Base-by-base conservation (phyloP, 35 echinoderm and acorn worm species). In the Diadema setosum region DNA sequence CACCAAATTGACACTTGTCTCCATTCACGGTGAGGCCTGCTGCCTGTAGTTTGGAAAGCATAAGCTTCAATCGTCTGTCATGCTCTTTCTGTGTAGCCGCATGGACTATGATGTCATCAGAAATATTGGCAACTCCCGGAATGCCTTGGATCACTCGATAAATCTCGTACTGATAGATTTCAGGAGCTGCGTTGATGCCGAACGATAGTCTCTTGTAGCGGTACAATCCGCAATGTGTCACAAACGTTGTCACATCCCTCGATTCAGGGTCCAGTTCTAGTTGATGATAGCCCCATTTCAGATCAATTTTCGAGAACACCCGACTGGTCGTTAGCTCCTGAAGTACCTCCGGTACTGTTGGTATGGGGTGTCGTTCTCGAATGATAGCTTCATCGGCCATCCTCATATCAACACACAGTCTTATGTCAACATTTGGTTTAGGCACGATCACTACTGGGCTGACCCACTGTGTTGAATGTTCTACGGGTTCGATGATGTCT, bases 221-320 rank as follows among this genome's bases (percentile, higher is more conserved):
- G 11, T 44, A 87, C 31, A 87, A 43, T 21, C 64, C 67, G 20
- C 70, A 57, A 15, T 21, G 59, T 82, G 7, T 69, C 15, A 64
- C 91, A 45, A 75, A 93, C 83, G 91, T 93, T 36, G 90, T 92
- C 17, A 92, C 70, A 8, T 73, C 29, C 14, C 69, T 42, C 8
- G 84, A 87, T 20, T 87, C 57, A 11, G n/a, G 8, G 8, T 9
- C 49, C 0, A 92, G 39, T 26, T 92, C 84, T 5, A 92, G 75
- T 46, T 92, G 83, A 58, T 87, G 90, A 35, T 46, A 87, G 34
- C 83, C 90, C 90, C 65, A 87, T 61, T 92, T 92, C 7, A 92
- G 50, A 44, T 92, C 90, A 36, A 92, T 60, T 17, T 87, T 86
- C 23, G 60, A 76, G 45, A 92, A 92, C 17, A 87, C 44, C 11